Base-by-base conservation (phyloP, 1,140 invertebrate genomes). In the Drosophila dunni region DNA sequence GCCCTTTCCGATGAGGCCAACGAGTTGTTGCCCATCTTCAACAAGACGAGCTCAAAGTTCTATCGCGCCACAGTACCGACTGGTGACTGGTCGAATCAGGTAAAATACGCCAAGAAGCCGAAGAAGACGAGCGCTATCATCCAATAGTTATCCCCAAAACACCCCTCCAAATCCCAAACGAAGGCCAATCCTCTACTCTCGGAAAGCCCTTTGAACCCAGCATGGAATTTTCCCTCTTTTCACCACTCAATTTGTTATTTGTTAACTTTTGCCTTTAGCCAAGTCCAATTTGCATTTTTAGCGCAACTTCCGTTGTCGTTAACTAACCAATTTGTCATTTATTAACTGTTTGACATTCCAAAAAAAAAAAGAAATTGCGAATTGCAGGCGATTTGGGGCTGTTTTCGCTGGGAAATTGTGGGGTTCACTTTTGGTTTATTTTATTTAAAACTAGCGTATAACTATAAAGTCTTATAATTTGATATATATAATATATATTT, bases 21-120 rank as follows among this genome's bases (percentile, higher is more conserved):
- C 93, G 98, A 99, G 92, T 92, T 99, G 56, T 93, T 99, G 60
- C 98, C 98, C 1, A 96, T 99, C 53, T 99, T 99, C 94, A 99
- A 99, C 93, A 98, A 98, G 90, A 98, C 98, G 9, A 97, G 97
- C 29, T 96, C 95, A 10, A 96, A 96, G 88, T 97, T 98, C 92
- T 99, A 99, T 93, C 94, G 95, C 36, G 95, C 96, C 0, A 94
- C 95, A 5, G 94, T 97, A 36, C 96, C 96, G 44, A 96, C 96
- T 0, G 96, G 96, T 48, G 98, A 99, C 92, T 99, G 98, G 98
- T 96, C 95, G 0, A 92, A 92, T 90, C 92, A 92, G 91, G 92
- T 92, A 92, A 92, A 92, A 81, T 70, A 90, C 79, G 36, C 61
- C 34, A 92, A 92, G 79, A 92, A 90, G 76, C 64, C 79, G 53